Evolutionary conservation across 2,888 invertebrate species (phyloP), one percentile per base, ranked within the genome.

Genomic region (Ectropis crepuscularia): DNA sequence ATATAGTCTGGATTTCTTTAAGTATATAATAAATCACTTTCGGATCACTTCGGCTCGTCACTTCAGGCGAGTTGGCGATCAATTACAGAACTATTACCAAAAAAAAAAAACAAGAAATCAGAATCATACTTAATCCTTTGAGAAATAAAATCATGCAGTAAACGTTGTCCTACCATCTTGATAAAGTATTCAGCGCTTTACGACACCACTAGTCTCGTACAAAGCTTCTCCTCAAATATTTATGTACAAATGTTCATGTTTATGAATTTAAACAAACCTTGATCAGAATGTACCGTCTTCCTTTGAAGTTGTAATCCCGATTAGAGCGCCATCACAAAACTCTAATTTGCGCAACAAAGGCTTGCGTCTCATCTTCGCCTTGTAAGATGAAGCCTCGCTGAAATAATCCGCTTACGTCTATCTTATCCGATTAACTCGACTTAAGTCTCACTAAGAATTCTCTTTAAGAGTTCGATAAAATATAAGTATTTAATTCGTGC

Each of bases 401-500:
- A 64, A 61, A 63, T 70, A 69, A 71, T 62, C 63, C 55, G 65
- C 61, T 69, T 67, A 67, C 57, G 48, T 42, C 50, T 57, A 47
- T 62, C 57, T 63, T 63, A 69, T 67, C 67, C 48, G 55, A 69
- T 67, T 63, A 70, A 12, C 55, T 54, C 37, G 36, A 41, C 16
- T 57, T 46, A 38, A 16, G 38, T 61, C 39, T 37, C n/a, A 39
- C 9, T 37, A 47, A 5, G 28, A 10, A 37, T 36, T 59, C 16
- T 5, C 41, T 42, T 28, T 11, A 51, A n/a, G 28, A 41, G 9
- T 6, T 51, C 12, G 5, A 50, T 8, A 38, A 11, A 39, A 12
- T 12, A 16, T 16, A 28, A 28, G 16, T 28, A 4, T 28, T 28
- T 28, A 28, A 2, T 4, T 28, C 16, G 16, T 28, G 16, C 16